Conservation (phyloP, 2,113 vertebrate species). For the Erpornis zantholeuca region DNA sequence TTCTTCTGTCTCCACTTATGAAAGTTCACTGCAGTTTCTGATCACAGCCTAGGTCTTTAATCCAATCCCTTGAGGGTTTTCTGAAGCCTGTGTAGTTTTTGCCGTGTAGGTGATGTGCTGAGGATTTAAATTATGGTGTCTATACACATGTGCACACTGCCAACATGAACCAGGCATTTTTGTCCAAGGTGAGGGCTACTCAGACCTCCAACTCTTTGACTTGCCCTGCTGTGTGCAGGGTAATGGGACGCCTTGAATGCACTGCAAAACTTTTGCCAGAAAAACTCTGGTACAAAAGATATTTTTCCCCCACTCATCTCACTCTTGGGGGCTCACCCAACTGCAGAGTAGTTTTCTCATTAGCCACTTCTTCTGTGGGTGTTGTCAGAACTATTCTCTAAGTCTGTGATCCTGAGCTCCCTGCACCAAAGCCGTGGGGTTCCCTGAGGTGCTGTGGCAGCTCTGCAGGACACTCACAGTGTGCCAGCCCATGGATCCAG, state of each 20-base stretch:
- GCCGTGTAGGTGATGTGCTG: rapidly evolving
- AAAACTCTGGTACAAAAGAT: rapidly evolving
- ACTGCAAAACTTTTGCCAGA: not conserved
- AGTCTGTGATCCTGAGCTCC: too few relatives aligned
- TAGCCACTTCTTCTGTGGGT: not conserved
- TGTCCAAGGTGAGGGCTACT: not conserved
- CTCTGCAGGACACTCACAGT: rapidly evolving
- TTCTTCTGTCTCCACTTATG: not conserved
- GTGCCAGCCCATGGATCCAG: not conserved
- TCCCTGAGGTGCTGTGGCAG: not conserved
- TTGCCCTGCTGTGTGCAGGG: rapidly evolving
- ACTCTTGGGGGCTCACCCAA: rapidly evolving
- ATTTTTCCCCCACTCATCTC: rapidly evolving
- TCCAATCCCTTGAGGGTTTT: not conserved
- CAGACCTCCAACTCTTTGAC: not conserved
- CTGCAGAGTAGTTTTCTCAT: not conserved
- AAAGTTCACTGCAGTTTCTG: not conserved
- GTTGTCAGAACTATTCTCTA: not conserved
- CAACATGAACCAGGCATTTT: not conserved
- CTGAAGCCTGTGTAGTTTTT: not conserved
- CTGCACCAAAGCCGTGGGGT: not conserved
- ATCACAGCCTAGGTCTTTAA: not conserved
- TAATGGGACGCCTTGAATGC: not conserved
- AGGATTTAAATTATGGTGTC: not conserved
- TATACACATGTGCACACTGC: rapidly evolving